These are phyloP conservation scores for Oxyura jamaicensis DNA, from an alignment of 2,113 vertebrate genomes.

Conservation along the genomic window DNA sequence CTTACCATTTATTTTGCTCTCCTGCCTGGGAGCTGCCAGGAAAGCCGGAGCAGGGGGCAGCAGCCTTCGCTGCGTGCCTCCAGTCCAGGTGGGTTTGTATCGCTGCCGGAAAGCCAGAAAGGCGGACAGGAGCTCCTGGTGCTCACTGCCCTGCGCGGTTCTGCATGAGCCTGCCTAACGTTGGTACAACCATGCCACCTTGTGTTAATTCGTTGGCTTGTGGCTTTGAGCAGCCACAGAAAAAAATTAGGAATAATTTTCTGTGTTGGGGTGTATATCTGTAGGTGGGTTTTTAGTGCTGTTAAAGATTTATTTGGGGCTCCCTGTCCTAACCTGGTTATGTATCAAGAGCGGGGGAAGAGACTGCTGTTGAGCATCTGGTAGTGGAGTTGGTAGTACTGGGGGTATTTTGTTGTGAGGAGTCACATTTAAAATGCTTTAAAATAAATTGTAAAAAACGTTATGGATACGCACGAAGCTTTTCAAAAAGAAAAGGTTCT, in stretches of 20 bases:
- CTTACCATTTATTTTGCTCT: background rate
- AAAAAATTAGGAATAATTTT: background rate
- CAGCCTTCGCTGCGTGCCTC: background rate
- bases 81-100: background rate
- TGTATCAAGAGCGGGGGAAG: background rate
- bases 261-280: rapidly evolving
- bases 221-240: background rate
- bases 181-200: background rate
- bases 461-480: background rate
- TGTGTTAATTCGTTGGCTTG: background rate
- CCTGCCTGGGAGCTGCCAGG: background rate
- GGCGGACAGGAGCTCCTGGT: rapidly evolving
- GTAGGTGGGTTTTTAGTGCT: background rate
- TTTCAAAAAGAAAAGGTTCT: background rate
- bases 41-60: background rate
- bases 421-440: background rate
- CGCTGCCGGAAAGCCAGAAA: background rate
- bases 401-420: background rate
- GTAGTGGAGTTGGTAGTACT: background rate
- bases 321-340: background rate
- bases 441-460: background rate
- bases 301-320: background rate
- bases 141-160: background rate
- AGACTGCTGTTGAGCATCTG: background rate
- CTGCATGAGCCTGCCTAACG: background rate